phyloP scores from a whole-genome alignment of 2,797 vertebrate species.

The Phrynocephalus forsythii region DNA sequence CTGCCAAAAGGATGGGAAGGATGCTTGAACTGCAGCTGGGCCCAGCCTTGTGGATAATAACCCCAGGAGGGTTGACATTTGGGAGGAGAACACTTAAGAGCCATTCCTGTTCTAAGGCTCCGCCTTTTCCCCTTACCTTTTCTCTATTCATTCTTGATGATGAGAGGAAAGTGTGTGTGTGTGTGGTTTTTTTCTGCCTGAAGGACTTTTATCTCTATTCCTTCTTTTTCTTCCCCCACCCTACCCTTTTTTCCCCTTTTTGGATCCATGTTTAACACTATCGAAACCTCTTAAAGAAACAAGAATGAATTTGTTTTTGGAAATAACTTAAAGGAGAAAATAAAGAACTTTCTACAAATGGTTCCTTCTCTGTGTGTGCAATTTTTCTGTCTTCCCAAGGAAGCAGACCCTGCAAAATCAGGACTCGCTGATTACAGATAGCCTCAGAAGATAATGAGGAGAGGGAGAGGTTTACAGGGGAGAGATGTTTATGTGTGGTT shows the following conservation, averaged over 20 bases:
- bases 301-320: slow-evolving; percentile 22
- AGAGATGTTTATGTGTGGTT: not conserved
- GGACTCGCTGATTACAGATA: not conserved
- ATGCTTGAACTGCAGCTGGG: not conserved
- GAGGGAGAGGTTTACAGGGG: not conserved
- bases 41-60: not conserved
- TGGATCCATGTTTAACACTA: slow-evolving; percentile 2
- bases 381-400: not conserved
- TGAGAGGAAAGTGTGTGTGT: not conserved
- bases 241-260: not conserved
- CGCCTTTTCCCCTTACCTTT: not conserved
- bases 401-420: not conserved
- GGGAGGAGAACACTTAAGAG: not conserved
- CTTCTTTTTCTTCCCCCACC: not conserved
- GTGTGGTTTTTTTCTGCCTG: too few species aligned
- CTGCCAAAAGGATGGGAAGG: not conserved
- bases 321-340: slow-evolving; percentile 26
- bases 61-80: not conserved
- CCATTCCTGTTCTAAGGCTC: not conserved
- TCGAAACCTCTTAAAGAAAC: slow-evolving; percentile 16
- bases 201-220: not conserved
- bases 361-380: not conserved
- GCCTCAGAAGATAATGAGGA: not conserved
- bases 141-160: not conserved
- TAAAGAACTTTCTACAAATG: slow-evolving; percentile 30